Evolutionary conservation across 2,113 vertebrate species (phyloP).

Genomic region (Esox niger): DNA sequence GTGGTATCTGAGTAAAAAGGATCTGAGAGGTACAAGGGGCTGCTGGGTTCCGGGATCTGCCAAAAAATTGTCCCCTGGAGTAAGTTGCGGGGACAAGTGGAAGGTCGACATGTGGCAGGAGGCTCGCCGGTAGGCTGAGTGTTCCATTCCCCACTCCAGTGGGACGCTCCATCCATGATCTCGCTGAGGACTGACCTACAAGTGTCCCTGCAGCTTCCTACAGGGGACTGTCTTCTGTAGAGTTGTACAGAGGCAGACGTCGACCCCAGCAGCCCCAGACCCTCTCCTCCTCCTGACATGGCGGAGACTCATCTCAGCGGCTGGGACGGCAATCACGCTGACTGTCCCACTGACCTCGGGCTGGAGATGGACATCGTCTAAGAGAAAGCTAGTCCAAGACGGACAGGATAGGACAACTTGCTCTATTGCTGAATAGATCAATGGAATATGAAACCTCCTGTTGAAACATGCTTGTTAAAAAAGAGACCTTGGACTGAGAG

Average conservation of each 20-base stretch:
- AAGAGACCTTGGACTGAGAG: no score
- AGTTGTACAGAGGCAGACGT: no score
- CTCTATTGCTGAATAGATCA: no score
- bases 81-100: constrained; percentile 17
- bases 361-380: neutral
- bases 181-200: constrained; percentile 25
- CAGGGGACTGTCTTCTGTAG: no score
- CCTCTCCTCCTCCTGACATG: constrained; percentile 30
- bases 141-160: constrained; percentile 43
- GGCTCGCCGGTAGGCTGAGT: constrained; percentile 41
- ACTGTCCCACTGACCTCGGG: constrained; percentile 11
- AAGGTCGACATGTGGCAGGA: constrained; percentile 37
- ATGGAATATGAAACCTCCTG: no score
- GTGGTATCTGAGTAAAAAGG: constrained; percentile 20
- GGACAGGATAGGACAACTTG: constrained; percentile 9
- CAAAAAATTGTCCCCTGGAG: constrained; percentile 44
- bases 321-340: constrained; percentile 10
- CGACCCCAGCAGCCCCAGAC: no score
- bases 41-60: constrained; percentile 35
- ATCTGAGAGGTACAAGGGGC: constrained; percentile 20
- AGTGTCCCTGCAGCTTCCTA: no score
- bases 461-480: no score
- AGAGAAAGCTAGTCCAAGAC: constrained; percentile 1
- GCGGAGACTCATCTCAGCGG: constrained; percentile 14
- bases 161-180: constrained; percentile 23